Conservation (phyloP, 2,113 vertebrate species). For the Burhinus oedicnemus region DNA sequence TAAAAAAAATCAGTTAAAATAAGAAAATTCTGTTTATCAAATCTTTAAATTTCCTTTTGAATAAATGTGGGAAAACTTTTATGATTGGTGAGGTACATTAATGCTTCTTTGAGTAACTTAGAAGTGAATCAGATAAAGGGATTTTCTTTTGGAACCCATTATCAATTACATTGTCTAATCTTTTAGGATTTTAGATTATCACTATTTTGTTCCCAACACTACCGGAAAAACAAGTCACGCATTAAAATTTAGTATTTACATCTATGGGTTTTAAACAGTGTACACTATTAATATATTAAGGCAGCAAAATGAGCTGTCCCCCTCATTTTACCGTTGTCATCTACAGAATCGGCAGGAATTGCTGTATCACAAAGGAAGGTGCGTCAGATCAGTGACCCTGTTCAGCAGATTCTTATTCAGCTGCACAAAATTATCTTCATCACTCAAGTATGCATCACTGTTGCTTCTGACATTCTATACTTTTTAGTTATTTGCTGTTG, state of each 20-base stretch:
- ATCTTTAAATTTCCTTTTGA: neutral
- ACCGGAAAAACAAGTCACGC: neutral
- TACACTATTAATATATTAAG: neutral
- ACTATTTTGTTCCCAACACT: neutral
- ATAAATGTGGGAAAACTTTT: neutral
- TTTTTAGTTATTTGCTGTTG: conserved; percentile 21
- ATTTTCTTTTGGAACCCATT: neutral
- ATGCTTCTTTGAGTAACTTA: neutral
- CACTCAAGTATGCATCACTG: conserved; percentile 79
- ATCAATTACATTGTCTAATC: neutral
- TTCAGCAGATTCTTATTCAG: conserved; percentile 87
- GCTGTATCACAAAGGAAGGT: conserved; percentile 90
- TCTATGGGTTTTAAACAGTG: neutral
- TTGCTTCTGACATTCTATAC: neutral
- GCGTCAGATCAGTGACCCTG: conserved; percentile 87
- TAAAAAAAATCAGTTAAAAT: neutral
- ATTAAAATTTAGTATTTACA: neutral
- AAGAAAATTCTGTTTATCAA: neutral
- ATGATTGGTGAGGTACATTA: neutral
- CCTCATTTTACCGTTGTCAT: conserved; percentile 45
- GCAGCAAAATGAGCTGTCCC: conserved; percentile 21
- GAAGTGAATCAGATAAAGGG: neutral
- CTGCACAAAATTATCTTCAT: conserved; percentile 92
- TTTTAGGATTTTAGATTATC: neutral
- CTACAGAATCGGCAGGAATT: conserved; percentile 81